Evolutionary conservation across 2,888 invertebrate genomes (phyloP).

Genomic region (Caenorhabditis macrosperma): DNA sequence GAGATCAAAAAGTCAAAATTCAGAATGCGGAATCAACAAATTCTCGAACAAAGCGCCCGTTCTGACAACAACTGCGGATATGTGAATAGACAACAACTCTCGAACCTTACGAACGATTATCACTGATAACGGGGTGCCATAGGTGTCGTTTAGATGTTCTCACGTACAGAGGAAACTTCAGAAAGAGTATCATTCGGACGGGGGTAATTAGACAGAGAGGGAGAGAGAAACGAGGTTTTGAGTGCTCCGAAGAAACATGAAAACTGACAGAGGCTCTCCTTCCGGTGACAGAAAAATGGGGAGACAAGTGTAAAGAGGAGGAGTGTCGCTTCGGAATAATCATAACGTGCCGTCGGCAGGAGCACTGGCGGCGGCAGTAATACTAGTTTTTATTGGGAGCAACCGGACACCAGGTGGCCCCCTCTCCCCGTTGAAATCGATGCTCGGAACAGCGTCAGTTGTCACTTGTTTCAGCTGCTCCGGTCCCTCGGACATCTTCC

Average conservation of each 20-base stretch:
- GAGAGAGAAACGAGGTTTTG: too few species aligned
- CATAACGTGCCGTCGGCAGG: constrained; percentile 18
- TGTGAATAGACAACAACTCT: too few species aligned
- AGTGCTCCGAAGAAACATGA: constrained; percentile 9
- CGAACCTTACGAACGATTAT: too few species aligned
- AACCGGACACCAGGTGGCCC: constrained; percentile 36
- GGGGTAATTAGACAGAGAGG: too few species aligned
- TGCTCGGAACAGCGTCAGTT: constrained; percentile 22
- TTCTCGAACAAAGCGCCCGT: too few species aligned
- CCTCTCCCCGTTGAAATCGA: constrained; percentile 8
- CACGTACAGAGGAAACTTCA: too few species aligned
- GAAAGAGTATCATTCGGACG: too few species aligned
- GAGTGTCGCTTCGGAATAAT: constrained; percentile 2
- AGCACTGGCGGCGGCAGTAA: constrained; percentile 26
- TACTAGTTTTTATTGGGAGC: constrained; percentile 43
- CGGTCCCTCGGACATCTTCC: constrained; percentile 78
- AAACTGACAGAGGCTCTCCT: constrained; percentile 8
- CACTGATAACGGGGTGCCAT: too few species aligned
- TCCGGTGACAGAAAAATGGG: constrained; percentile 5
- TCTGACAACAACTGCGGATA: too few species aligned
- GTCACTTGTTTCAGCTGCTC: constrained; percentile 66
- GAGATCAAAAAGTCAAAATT: too few species aligned
- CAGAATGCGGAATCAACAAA: too few species aligned
- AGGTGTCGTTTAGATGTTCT: too few species aligned
- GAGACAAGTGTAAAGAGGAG: constrained; percentile 34